Conservation (phyloP, 2,797 vertebrate species). For the Leptoclinus maculatus region DNA sequence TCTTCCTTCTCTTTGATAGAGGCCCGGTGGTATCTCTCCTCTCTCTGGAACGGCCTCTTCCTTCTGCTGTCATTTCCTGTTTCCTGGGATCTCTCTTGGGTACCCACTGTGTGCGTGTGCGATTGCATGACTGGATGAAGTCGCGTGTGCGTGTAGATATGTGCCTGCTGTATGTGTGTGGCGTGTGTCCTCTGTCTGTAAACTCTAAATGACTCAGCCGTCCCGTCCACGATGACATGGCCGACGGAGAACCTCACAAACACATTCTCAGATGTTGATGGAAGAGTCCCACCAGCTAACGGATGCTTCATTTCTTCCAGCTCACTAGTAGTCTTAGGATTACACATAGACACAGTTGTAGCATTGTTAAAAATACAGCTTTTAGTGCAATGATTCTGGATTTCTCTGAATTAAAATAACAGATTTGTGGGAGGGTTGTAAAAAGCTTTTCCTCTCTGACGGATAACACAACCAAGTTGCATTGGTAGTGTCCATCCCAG, state of each 20-base stretch:
- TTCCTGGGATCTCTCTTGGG: constrained; percentile 83
- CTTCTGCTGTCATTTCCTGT: constrained; percentile 85
- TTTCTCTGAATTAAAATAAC: not conserved
- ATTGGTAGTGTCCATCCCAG: too few species aligned
- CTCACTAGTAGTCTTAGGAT: constrained; percentile 7
- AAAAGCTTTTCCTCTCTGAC: too few species aligned
- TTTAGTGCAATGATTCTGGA: not conserved
- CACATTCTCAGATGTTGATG: not conserved
- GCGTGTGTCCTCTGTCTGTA: constrained; percentile 1
- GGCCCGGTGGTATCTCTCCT: constrained; percentile 76
- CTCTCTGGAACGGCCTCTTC: constrained; percentile 80
- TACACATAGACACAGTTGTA: constrained; percentile 8
- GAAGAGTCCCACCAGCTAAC: not conserved
- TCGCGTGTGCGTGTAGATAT: not conserved
- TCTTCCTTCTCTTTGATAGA: constrained; percentile 60
- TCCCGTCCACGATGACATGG: constrained; percentile 18
- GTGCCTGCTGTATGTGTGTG: not conserved
- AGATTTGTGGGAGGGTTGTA: not conserved
- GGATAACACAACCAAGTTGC: too few species aligned
- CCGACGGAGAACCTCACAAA: not conserved
- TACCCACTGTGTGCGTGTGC: constrained; percentile 61
- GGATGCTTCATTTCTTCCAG: constrained; percentile 15
- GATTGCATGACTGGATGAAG: constrained; percentile 13
- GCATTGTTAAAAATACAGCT: not conserved
- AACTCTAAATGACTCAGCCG: constrained; percentile 16